Conservation (phyloP, 2,113 vertebrate genomes). For the Struthio camelus region DNA sequence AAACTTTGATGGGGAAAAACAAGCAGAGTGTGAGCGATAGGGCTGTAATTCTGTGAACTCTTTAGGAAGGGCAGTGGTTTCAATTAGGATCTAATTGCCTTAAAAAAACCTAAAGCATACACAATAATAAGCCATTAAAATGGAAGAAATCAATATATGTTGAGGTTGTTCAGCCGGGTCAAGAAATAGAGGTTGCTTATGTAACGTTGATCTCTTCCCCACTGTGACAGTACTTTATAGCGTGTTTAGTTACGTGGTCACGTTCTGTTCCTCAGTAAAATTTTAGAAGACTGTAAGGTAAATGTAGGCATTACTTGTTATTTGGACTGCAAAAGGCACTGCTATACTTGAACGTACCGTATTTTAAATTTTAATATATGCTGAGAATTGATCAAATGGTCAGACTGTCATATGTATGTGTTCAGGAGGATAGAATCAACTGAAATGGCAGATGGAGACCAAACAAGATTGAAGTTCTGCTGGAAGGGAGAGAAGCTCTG, state of each 20-base stretch:
- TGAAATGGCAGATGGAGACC: not conserved
- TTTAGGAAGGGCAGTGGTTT: constrained; percentile 13
- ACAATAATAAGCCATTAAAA: constrained; percentile 46
- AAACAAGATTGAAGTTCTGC: not conserved
- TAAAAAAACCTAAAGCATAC: not conserved
- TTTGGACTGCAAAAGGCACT: not conserved
- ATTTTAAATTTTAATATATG: not conserved
- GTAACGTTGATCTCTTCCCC: not conserved
- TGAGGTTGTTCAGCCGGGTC: constrained; percentile 50
- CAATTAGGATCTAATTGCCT: constrained; percentile 43
- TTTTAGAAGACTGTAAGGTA: not conserved
- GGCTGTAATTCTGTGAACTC: not conserved
- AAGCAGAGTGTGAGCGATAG: not conserved
- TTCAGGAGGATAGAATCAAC: not conserved
- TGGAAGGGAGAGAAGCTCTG: not conserved
- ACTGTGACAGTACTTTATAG: not conserved
- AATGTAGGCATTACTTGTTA: not conserved
- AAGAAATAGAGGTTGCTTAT: constrained; percentile 61
- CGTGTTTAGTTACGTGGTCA: not conserved
- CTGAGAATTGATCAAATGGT: not conserved
- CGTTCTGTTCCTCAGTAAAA: not conserved
- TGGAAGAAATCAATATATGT: constrained; percentile 44
- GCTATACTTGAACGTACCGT: not conserved
- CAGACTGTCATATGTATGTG: not conserved
- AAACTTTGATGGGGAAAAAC: not conserved